Base-by-base conservation (phyloP, 2,888 invertebrate species). In the Callimorpha dominula region DNA sequence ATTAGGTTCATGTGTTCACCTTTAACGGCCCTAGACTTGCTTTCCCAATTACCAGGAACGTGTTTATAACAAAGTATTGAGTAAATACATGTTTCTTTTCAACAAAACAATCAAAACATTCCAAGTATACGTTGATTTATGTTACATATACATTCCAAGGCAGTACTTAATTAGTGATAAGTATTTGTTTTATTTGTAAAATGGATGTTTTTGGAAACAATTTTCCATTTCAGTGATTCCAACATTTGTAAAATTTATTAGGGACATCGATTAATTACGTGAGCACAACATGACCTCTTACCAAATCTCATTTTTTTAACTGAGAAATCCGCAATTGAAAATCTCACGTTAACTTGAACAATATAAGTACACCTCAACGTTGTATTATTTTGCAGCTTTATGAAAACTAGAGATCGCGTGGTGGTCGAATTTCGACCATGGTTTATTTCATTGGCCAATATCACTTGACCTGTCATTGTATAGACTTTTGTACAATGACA, bases 141-240 rank as follows among this genome's bases (percentile, higher is more conserved):
- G 46, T 71, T 64, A 68, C 74, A 74, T 79, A 74, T 76, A 87
- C 91, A 93, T 92, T 93, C 91, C 91, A 89, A 83, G 80, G 86
- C 89, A 90, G 94, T 94, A 94, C 94, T 94, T 94, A 94, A 94
- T 86, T 94, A 93, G 86, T 49, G 80, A 76, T 86, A 81, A 79
- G 77, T 66, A 70, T 75, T 52, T 64, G 2, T 62, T 64, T 64
- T 43, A 52, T 42, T 20, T 42, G n/a, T 50, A 40, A 40, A 43
- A 17, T 42, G 42, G n/a, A 20, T 8, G 6, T 57, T 6, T 46
- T 46, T 46, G 8, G 43, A 46, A 46, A 46, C 43, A 46, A 46
- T 6, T 46, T 46, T 20, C 17, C 4, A 42, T 17, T 42, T 0
- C 7, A 42, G 7, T 63, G 4, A n/a, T 49, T 31, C 20, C 12